Evolutionary conservation across 2,888 invertebrate species (phyloP).

Genomic region (Clanis bilineata): DNA sequence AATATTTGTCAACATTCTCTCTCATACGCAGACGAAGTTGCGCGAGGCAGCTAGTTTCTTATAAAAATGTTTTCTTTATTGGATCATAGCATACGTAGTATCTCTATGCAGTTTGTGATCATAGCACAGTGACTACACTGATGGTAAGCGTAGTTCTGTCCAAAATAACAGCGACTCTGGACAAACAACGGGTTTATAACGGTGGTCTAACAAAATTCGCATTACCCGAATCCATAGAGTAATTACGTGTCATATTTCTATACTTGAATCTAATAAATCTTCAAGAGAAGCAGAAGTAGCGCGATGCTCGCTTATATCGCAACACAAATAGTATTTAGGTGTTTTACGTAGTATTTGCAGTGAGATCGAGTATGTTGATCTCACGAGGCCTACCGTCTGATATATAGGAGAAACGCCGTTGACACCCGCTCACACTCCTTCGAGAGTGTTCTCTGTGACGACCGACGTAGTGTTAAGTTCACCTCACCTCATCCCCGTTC

Average conservation of each 20-base stretch:
- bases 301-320: constrained; percentile 47
- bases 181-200: no score
- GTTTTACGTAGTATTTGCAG: constrained; percentile 70
- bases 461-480: constrained; percentile 62
- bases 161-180: no score
- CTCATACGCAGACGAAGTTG: no score
- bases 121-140: no score
- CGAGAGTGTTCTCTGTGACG: constrained; percentile 64
- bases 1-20: no score
- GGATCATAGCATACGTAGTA: no score
- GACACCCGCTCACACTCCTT: constrained; percentile 59
- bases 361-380: constrained; percentile 64
- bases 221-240: not conserved
- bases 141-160: no score
- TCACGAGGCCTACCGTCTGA: constrained; percentile 47
- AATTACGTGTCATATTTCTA: no score
- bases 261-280: not conserved
- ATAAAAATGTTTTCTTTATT: no score
- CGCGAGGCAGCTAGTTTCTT: no score
- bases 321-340: constrained; percentile 67
- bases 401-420: constrained; percentile 49
- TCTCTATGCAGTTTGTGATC: no score
- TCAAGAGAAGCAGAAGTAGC: constrained; percentile 31
- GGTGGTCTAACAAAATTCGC: not conserved
- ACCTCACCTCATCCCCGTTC: constrained; percentile 62